Evolutionary conservation across 2,888 invertebrate genomes (phyloP).

Genomic region (Baccha elongata): DNA sequence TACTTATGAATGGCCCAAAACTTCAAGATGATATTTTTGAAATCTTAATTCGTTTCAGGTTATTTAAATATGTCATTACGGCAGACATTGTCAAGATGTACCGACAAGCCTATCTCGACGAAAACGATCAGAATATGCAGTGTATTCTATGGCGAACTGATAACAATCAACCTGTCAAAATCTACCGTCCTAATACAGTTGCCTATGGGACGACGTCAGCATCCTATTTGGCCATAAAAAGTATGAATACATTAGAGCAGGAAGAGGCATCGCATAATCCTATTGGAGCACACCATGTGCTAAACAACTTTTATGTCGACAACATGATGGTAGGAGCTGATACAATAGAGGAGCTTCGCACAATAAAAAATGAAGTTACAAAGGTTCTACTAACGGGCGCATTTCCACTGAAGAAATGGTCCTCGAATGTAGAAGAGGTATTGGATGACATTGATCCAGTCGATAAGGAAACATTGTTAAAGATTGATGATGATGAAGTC

Average conservation of each 20-base stretch:
- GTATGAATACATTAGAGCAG: neutral
- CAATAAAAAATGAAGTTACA: conserved; percentile 6
- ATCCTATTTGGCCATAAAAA: neutral
- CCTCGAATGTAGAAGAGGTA: conserved; percentile 7
- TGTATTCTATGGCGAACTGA: conserved; percentile 10
- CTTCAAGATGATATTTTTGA: conserved; percentile 6
- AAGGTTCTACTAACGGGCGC: neutral
- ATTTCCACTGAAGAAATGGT: conserved; percentile 9
- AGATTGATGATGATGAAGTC: conserved; percentile 4
- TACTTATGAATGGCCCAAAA: conserved; percentile 40
- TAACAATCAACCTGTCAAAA: conserved; percentile 1
- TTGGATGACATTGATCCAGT: neutral
- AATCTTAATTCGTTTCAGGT: neutral
- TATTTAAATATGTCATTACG: neutral
- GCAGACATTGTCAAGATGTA: neutral
- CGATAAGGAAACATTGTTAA: conserved; percentile 5
- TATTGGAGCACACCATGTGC: conserved; percentile 6
- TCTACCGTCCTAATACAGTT: conserved; percentile 9
- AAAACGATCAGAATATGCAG: conserved; percentile 1
- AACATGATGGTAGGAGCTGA: conserved; percentile 18
- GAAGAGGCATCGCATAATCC: neutral
- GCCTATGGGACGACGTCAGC: conserved; percentile 15
- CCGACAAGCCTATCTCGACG: neutral
- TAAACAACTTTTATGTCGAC: conserved; percentile 31
- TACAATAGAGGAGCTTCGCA: neutral